Conservation (phyloP, 2,113 vertebrate genomes). For the Potamarius usumacintae region DNA sequence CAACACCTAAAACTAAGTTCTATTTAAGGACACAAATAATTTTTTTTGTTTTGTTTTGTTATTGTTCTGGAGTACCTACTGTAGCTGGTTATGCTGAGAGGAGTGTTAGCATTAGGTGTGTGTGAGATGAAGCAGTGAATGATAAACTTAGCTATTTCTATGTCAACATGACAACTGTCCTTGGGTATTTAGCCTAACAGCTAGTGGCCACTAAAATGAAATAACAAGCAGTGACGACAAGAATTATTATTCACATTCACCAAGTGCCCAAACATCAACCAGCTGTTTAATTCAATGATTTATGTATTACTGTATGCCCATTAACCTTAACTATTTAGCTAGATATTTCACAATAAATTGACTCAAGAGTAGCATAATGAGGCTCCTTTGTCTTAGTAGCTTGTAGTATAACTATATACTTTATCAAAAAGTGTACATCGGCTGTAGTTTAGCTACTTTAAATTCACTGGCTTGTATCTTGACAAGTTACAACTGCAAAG, state of each 20-base stretch:
- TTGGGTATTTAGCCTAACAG: not conserved
- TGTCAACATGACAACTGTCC: not conserved
- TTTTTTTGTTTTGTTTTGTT: not conserved
- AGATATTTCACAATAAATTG: too few species aligned
- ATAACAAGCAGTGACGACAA: not conserved
- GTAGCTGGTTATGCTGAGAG: too few species aligned
- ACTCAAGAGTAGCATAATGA: too few species aligned
- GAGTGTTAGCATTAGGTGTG: too few species aligned
- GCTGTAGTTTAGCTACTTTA: not conserved
- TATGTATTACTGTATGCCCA: not conserved
- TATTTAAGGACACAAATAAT: not conserved
- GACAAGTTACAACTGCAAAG: not conserved
- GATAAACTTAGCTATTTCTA: not conserved
- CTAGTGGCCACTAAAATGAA: not conserved
- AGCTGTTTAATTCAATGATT: not conserved
- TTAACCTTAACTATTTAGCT: too few species aligned
- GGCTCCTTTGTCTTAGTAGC: not conserved
- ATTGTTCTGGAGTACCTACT: not conserved
- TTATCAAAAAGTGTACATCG: not conserved
- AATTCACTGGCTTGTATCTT: not conserved
- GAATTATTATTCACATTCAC: not conserved
- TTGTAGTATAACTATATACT: not conserved
- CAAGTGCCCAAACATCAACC: not conserved
- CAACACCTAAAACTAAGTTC: not conserved
- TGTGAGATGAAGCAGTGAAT: not conserved